Conservation (phyloP, 2,797 vertebrate species). For the Sebastolobus altivelis region DNA sequence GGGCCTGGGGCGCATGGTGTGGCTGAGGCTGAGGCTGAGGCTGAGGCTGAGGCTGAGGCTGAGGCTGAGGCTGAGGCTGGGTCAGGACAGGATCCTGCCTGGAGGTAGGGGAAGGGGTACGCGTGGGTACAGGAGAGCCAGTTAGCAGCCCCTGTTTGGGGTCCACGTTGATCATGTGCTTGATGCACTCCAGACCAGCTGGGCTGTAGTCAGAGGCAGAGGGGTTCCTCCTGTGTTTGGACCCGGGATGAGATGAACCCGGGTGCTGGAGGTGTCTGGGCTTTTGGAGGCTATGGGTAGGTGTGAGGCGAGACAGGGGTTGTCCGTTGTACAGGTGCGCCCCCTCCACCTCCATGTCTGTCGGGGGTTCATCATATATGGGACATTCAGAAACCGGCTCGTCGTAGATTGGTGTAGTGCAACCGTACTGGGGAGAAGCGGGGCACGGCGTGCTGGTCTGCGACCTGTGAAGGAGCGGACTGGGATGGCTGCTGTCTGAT, state of each 20-base stretch:
- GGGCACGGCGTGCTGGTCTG: slow-evolving; percentile 85
- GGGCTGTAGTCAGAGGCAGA: slow-evolving; percentile 91
- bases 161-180: slow-evolving; percentile 93
- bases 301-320: slow-evolving; percentile 76
- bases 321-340: slow-evolving; percentile 79
- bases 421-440: slow-evolving; percentile 87
- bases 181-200: slow-evolving; percentile 92
- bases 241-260: slow-evolving; percentile 76
- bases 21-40: slow-evolving; percentile 62
- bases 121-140: slow-evolving; percentile 73
- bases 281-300: slow-evolving; percentile 86
- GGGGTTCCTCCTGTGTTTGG: slow-evolving; percentile 85
- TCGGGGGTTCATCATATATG: slow-evolving; percentile 92
- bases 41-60: slow-evolving; percentile 12
- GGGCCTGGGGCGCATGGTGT: slow-evolving; percentile 47
- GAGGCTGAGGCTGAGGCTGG: slow-evolving; percentile 64
- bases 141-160: slow-evolving; percentile 79
- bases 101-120: slow-evolving; percentile 71
- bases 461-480: slow-evolving; percentile 79
- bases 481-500: slow-evolving; percentile 76
- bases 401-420: slow-evolving; percentile 87
- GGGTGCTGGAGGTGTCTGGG: slow-evolving; percentile 87
- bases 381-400: slow-evolving; percentile 89
- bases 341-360: slow-evolving; percentile 92
- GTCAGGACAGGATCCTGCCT: slow-evolving; percentile 66